Evolutionary conservation across 2,888 invertebrate species (phyloP).

Genomic region (Balanococcus diminutus): DNA sequence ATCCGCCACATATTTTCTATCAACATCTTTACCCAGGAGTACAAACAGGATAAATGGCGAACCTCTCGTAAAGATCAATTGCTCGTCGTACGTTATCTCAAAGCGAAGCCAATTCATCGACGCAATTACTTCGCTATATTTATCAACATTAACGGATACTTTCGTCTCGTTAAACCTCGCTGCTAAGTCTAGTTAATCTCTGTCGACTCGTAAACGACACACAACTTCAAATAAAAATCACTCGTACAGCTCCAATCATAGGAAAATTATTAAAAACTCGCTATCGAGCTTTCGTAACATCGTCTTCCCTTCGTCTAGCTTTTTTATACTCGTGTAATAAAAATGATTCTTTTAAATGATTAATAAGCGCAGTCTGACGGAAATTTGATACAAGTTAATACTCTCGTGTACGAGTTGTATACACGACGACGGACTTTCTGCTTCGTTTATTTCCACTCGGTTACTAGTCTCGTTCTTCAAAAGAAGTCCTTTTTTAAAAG

Average conservation of each 20-base stretch:
- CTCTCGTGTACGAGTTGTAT: neutral
- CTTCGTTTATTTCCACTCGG: slow-evolving; percentile 32
- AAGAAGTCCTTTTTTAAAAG: slow-evolving; percentile 20
- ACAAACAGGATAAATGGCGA: neutral
- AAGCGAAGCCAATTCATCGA: neutral
- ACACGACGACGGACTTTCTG: slow-evolving; percentile 23
- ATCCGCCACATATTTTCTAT: neutral
- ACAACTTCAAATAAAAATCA: neutral
- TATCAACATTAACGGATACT: too few species aligned
- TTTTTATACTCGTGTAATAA: neutral
- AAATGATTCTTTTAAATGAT: slow-evolving; percentile 25
- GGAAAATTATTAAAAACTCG: neutral
- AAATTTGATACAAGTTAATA: slow-evolving; percentile 19
- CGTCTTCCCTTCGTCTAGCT: neutral
- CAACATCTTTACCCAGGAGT: neutral
- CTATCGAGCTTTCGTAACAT: too few species aligned
- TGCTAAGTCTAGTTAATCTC: neutral
- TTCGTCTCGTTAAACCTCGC: neutral
- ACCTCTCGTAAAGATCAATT: neutral
- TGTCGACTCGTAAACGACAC: neutral
- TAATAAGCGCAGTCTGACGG: slow-evolving; percentile 11
- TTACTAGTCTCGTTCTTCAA: slow-evolving; percentile 16
- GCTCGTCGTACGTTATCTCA: neutral
- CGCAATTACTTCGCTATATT: neutral
- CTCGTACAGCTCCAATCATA: neutral